Percentiles rank a stretch among this genome's conserved stretches.
Evolutionary conservation across 2,113 vertebrate genomes (phyloP).

Genomic region (Eurystomus gularis): DNA sequence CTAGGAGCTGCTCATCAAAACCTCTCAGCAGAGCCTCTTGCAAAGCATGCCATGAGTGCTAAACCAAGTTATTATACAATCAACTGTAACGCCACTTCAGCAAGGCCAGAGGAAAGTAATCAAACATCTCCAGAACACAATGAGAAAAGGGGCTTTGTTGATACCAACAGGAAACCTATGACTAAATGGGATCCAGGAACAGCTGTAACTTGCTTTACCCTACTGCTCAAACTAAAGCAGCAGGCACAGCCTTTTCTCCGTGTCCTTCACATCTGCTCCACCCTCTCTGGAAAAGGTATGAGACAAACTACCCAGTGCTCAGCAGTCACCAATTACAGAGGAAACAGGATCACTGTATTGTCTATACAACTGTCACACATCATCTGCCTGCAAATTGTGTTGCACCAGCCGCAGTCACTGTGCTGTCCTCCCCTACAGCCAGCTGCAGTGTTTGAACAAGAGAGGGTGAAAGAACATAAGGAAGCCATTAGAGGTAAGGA

Average conservation of each 20-base stretch:
- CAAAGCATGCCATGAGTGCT: neutral
- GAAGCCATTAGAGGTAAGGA: constrained; percentile 23
- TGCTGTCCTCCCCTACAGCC: neutral
- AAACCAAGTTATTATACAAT: neutral
- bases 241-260: neutral
- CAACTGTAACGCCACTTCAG: neutral
- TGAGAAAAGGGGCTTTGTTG: neutral
- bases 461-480: neutral
- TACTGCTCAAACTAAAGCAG: neutral
- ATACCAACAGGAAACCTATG: neutral
- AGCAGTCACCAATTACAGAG: neutral
- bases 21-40: neutral
- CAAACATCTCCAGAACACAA: neutral
- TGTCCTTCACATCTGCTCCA: neutral
- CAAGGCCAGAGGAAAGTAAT: neutral
- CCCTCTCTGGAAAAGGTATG: neutral
- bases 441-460: neutral
- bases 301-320: neutral
- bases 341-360: neutral
- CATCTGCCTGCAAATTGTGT: neutral
- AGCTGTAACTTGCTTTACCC: neutral
- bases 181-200: neutral
- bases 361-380: neutral
- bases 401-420: neutral
- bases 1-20: neutral